phyloP scores from a whole-genome alignment of 2,888 invertebrate genomes.

The Agrotis puta region DNA sequence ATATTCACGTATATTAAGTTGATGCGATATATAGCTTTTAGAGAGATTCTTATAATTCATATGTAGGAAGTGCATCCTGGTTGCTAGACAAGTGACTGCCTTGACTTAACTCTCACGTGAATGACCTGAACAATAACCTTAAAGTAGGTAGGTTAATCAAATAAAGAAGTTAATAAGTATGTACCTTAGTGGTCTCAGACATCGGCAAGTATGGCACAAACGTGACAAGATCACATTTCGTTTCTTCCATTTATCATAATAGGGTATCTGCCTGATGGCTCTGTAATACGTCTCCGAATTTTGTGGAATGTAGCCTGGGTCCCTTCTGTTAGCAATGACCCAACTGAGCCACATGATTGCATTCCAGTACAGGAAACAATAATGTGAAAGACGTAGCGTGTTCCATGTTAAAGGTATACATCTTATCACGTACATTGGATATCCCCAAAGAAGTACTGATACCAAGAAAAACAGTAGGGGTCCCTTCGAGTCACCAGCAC shows the following conservation, averaged over 20 bases:
- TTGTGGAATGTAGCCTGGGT: constrained; percentile 97
- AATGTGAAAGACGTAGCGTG: constrained; percentile 95
- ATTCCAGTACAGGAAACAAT: constrained; percentile 97
- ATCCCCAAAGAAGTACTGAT: constrained; percentile 97
- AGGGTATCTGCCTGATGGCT: constrained; percentile 97
- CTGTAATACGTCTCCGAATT: constrained; percentile 97
- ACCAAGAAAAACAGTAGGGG: constrained; percentile 96
- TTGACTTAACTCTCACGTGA: background rate
- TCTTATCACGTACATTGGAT: constrained; percentile 97
- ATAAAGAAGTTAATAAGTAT: constrained; percentile 3
- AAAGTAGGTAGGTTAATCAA: constrained; percentile 25
- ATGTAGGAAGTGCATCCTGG: background rate
- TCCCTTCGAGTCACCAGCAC: constrained; percentile 97
- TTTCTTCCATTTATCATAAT: constrained; percentile 98
- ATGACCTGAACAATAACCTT: background rate
- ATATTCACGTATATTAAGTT: constrained; percentile 9
- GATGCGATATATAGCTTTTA: no score
- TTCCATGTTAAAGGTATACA: constrained; percentile 98
- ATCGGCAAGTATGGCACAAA: constrained; percentile 97
- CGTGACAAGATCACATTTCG: constrained; percentile 95
- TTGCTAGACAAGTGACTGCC: no score
- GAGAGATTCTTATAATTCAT: background rate
- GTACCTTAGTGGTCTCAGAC: constrained; percentile 94
- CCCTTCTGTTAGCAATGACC: constrained; percentile 96
- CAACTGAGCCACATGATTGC: constrained; percentile 98